Percentiles rank a stretch among this genome's conserved stretches.
phyloP scores from a whole-genome alignment of 2,797 vertebrate genomes.

The Pipistrellus pygmaeus region DNA sequence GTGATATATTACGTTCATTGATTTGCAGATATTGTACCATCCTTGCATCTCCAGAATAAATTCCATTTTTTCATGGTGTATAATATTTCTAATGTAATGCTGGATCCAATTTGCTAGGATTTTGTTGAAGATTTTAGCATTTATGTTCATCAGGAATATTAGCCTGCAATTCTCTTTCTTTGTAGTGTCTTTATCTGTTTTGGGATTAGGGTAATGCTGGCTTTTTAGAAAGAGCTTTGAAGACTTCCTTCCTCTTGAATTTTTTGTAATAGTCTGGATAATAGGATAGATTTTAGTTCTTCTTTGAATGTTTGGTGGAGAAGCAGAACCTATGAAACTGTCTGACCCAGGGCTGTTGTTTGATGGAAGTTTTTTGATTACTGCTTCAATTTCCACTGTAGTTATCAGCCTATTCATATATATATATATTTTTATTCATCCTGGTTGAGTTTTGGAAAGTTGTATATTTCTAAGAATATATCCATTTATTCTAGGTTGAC shows the following conservation, averaged over 20 bases:
- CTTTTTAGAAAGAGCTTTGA: background rate
- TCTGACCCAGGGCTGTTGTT: no score
- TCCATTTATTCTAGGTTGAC: no score
- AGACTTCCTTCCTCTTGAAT: background rate
- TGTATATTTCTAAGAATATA: no score
- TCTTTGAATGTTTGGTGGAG: no score
- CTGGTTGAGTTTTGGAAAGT: no score
- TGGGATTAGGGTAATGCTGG: background rate
- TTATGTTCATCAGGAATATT: background rate
- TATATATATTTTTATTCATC: no score
- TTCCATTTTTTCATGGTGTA: background rate
- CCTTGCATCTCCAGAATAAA: background rate
- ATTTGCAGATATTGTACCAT: background rate
- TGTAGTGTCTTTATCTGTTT: background rate
- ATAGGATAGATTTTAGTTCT: no score
- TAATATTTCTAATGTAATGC: background rate
- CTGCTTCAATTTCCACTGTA: no score
- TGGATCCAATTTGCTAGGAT: background rate
- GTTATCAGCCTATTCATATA: no score
- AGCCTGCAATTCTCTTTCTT: background rate
- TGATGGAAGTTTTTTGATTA: no score
- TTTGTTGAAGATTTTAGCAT: background rate
- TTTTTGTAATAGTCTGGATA: no score
- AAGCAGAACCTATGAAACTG: no score
- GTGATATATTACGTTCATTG: background rate